Percentiles rank a stretch among this genome's conserved stretches.
These are phyloP conservation scores for Drosophila ustulata DNA, from an alignment of 2,888 invertebrate genomes.

Conservation along the genomic window DNA sequence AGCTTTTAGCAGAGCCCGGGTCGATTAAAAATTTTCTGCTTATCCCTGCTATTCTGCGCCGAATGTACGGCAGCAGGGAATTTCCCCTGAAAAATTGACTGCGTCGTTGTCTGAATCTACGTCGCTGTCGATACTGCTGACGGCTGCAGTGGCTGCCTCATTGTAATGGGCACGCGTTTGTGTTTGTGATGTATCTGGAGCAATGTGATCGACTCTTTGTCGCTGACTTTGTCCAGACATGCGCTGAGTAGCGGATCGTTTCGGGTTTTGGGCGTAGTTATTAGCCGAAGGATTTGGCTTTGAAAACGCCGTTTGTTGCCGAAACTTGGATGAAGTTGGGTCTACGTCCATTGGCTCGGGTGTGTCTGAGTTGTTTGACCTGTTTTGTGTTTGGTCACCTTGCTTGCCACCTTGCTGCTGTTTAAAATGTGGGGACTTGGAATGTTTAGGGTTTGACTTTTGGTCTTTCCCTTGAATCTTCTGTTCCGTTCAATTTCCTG, in stretches of 20 bases:
- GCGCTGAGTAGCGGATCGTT: neutral
- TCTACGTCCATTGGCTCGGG: neutral
- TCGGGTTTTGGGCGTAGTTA: neutral
- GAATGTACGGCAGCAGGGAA: neutral
- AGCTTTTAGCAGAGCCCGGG: neutral
- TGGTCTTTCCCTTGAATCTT: too few species aligned
- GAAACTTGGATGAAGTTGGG: neutral
- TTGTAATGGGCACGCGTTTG: neutral
- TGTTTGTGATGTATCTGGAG: too few species aligned
- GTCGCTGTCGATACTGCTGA: neutral
- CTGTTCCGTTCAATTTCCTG: neutral
- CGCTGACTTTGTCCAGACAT: too few species aligned
- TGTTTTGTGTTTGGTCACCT: too few species aligned
- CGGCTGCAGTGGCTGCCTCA: neutral
- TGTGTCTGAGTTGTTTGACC: too few species aligned
- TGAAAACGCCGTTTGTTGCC: neutral
- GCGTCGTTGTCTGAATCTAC: neutral
- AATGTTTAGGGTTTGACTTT: too few species aligned
- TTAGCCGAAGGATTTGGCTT: neutral
- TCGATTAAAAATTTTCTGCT: slow-evolving; percentile 1
- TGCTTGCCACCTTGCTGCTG: too few species aligned
- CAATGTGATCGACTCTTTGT: too few species aligned
- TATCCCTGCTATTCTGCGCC: neutral
- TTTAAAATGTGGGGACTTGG: too few species aligned
- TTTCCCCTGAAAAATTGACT: neutral